Conservation (phyloP, 2,797 vertebrate genomes). For the Pseudochromis fuscus region DNA sequence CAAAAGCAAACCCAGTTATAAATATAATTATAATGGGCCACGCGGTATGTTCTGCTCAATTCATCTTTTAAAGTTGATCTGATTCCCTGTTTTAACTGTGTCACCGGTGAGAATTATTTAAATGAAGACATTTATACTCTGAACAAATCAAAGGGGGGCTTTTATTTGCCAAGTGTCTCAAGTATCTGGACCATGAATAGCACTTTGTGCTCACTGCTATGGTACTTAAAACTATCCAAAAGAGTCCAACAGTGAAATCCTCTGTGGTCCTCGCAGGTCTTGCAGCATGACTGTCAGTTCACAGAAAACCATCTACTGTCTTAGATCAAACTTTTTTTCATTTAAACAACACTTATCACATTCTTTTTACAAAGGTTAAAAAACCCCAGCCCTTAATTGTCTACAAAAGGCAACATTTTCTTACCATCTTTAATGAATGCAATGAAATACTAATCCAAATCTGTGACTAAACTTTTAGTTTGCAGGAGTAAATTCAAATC, state of each 20-base stretch:
- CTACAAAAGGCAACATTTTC: neutral
- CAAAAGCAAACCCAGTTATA: conserved; percentile 11
- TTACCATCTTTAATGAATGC: neutral
- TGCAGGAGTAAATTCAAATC: neutral
- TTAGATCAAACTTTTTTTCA: conserved; percentile 23
- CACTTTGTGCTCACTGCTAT: conserved; percentile 70
- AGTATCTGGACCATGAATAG: conserved; percentile 71
- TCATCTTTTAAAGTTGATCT: conserved; percentile 17
- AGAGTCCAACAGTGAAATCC: conserved; percentile 56
- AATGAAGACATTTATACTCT: conserved; percentile 36
- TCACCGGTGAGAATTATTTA: conserved; percentile 27
- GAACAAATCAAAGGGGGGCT: conserved; percentile 34
- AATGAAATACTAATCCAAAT: too few relatives aligned
- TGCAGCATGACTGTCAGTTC: conserved; percentile 30
- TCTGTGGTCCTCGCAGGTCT: conserved; percentile 31
- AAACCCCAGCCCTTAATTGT: too few relatives aligned
- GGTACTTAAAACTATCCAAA: conserved; percentile 50
- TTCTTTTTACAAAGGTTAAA: too few relatives aligned
- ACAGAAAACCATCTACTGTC: conserved; percentile 31
- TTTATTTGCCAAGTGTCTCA: conserved; percentile 66
- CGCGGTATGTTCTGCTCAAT: conserved; percentile 2
- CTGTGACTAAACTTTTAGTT: neutral
- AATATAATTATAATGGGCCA: too few relatives aligned
- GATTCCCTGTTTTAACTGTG: neutral
- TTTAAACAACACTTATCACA: too few relatives aligned